Base-by-base conservation (phyloP, 1,140 invertebrate species). In the Agrypnia vestita region DNA sequence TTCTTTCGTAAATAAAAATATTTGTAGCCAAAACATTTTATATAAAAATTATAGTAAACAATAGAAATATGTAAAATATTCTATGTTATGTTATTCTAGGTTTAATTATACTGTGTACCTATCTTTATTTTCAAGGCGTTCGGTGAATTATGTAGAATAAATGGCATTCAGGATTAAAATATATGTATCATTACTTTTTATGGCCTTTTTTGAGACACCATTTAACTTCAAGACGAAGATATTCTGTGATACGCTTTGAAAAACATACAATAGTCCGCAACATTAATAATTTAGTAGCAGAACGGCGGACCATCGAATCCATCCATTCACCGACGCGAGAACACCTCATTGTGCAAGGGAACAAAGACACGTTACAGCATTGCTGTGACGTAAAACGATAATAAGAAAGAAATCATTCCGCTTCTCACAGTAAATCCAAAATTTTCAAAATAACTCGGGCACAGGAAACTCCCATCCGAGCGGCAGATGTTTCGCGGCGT, bases 381-480 rank as follows among this genome's bases (percentile, higher is more conserved):
- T 51, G 56, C 56, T 74, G 71, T 74, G 53, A 74, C 21, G 53
- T 53, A 44, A 74, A 51, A 56, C 43, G 56, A 15, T 43, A 9
- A 6, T 8, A 43, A 55, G 15, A 44, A 74, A 44, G 15, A 17
- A 74, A 55, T 74, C 49, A 43, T 21, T 71, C 44, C 67, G 35
- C 15, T 74, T 74, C 71, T 74, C 71, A 74, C 71, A 74, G 12
- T 56, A 56, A 74, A 74, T 74, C 25, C 35, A 43, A 17, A 21
- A 74, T 44, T 74, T 55, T 56, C 51, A 74, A 74, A 55, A 55
- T 17, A 56, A 35, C 25, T 25, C 12, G 19, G 44, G 53, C 25
- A 10, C 76, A 78, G 76, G 76, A 78, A 71, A 78, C 64, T 67
- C 61, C 61, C 76, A 78, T 51, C 49, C 10, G 12, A n/a, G 25